Evolutionary conservation across 2,113 vertebrate species (phyloP).

Genomic region (Spizaetus ornatus): DNA sequence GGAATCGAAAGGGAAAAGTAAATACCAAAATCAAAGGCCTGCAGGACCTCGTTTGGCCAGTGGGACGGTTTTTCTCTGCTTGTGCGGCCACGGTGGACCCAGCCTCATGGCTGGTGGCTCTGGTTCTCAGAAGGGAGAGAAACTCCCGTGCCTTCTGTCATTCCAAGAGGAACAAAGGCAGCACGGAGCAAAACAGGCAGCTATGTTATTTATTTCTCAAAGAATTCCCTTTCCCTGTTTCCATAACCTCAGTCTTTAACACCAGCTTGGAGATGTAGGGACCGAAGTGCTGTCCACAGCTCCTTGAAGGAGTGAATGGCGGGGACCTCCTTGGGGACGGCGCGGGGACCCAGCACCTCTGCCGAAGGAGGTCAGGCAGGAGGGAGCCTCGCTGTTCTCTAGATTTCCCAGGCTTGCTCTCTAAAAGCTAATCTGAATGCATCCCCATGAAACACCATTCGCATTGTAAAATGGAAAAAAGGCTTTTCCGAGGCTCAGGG

Average conservation of each 20-base stretch:
- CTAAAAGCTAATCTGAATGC: background rate
- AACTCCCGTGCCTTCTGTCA: background rate
- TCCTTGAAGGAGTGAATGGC: background rate
- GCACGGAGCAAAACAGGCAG: fast-evolving
- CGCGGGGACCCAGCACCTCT: fast-evolving
- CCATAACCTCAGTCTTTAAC: background rate
- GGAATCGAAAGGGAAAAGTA: background rate
- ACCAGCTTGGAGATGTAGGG: background rate
- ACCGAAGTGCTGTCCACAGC: background rate
- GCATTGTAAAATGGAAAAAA: background rate
- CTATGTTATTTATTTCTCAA: background rate
- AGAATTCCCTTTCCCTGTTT: background rate
- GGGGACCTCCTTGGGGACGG: background rate
- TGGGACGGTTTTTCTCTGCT: background rate
- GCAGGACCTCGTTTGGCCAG: background rate
- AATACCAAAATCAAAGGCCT: background rate
- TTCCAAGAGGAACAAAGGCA: background rate
- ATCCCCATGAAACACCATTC: background rate
- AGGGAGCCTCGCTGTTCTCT: background rate
- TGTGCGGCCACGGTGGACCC: background rate
- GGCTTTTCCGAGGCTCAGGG: background rate
- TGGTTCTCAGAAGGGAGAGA: background rate
- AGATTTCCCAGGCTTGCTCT: background rate
- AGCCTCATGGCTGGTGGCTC: background rate
- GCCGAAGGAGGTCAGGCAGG: background rate